Percentiles rank a stretch among this genome's conserved stretches.
phyloP scores from a whole-genome alignment of 1,140 invertebrate genomes.

The Drosophila ambigua region DNA sequence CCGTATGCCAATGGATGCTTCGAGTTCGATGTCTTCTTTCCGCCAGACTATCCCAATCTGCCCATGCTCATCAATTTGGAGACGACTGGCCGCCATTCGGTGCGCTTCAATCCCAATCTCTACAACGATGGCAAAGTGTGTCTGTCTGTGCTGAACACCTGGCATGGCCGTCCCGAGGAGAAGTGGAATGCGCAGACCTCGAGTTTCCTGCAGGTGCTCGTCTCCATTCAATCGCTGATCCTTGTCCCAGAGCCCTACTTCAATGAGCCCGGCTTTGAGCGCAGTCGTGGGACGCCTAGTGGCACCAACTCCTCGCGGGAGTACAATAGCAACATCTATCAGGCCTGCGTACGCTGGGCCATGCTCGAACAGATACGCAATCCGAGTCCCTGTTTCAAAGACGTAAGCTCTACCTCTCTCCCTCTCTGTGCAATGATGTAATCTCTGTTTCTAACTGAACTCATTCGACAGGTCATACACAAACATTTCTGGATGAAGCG shows the following conservation, averaged over 20 bases:
- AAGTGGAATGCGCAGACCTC: conserved; percentile 99
- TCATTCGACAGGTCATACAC: conserved; percentile 90
- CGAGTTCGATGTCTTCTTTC: conserved; percentile 96
- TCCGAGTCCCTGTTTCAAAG: conserved; percentile 96
- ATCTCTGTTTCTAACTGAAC: neutral
- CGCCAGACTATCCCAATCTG: conserved; percentile 92
- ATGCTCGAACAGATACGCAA: conserved; percentile 97
- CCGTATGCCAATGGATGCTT: conserved; percentile 96
- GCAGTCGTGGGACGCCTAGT: conserved; percentile 93
- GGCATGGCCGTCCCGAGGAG: conserved; percentile 99
- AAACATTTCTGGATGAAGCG: conserved; percentile 98
- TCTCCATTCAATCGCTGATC: conserved; percentile 98
- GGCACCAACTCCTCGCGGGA: conserved; percentile 95
- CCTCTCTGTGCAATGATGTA: neutral
- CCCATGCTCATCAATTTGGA: conserved; percentile 96
- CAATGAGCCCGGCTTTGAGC: conserved; percentile 98
- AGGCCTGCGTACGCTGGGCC: conserved; percentile 97
- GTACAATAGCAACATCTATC: conserved; percentile 98
- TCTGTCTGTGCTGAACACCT: conserved; percentile 97
- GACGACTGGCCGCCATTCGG: conserved; percentile 96
- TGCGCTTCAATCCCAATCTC: conserved; percentile 98
- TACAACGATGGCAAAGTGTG: conserved; percentile 99
- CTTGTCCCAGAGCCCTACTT: conserved; percentile 98
- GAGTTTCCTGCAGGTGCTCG: conserved; percentile 97
- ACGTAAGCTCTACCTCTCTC: conserved; percentile 85